These are phyloP conservation scores for Adela reaumurella DNA, from an alignment of 2,888 invertebrate genomes.

Conservation along the genomic window DNA sequence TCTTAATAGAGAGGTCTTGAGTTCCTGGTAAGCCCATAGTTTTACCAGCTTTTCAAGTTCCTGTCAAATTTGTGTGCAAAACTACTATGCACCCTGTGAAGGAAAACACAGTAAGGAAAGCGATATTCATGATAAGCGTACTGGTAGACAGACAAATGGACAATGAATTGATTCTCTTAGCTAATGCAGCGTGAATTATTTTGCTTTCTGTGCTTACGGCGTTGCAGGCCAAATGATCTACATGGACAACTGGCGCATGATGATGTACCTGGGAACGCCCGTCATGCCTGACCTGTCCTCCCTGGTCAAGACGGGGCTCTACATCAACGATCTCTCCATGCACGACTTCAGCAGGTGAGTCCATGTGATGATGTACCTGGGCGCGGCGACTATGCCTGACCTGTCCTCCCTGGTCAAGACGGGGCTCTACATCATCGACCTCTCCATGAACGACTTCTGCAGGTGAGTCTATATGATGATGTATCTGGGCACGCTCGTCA, in stretches of 20 bases:
- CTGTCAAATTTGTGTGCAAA: too few relatives aligned
- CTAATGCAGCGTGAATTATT: too few relatives aligned
- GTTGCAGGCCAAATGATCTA: slow-evolving; percentile 92
- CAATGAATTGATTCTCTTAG: too few relatives aligned
- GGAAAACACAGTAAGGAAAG: too few relatives aligned
- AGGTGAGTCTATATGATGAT: slow-evolving; percentile 52
- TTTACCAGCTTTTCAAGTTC: too few relatives aligned
- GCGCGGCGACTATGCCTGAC: slow-evolving; percentile 95
- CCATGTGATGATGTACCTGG: slow-evolving; percentile 76
- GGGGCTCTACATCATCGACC: slow-evolving; percentile 94
- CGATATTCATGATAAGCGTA: too few relatives aligned
- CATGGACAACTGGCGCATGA: slow-evolving; percentile 97
- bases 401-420: slow-evolving; percentile 88
- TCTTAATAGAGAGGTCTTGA: too few relatives aligned
- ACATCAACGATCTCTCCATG: slow-evolving; percentile 98
- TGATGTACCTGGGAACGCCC: slow-evolving; percentile 95
- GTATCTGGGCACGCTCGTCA: slow-evolving; percentile 38
- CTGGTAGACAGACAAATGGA: too few relatives aligned
- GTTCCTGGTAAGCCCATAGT: too few relatives aligned
- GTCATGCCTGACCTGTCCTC: slow-evolving; percentile 95
- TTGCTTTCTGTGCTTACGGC: too few relatives aligned
- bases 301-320: slow-evolving; percentile 87
- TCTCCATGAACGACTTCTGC: slow-evolving; percentile 99
- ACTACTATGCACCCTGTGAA: too few relatives aligned
- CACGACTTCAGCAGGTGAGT: slow-evolving; percentile 93